Percentiles rank a stretch among this genome's conserved stretches.
Evolutionary conservation across 35 echinoderm and acorn worm species (phyloP).

Genomic region (Patiria miniata): DNA sequence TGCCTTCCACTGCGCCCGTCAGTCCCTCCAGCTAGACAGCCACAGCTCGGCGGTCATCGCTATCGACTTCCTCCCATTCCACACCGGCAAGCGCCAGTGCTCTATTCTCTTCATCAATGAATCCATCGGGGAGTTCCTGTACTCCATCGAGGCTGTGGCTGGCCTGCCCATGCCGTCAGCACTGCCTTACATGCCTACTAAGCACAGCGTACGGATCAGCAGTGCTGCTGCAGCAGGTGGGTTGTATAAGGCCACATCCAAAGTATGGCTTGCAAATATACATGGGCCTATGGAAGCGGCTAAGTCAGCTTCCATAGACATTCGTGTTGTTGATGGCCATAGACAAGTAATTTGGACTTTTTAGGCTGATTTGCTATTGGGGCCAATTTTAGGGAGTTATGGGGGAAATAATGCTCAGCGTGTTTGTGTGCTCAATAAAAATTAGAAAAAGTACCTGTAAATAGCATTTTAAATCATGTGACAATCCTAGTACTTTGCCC

Average conservation of each 20-base stretch:
- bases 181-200: constrained; percentile 70
- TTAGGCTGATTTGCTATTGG: no score
- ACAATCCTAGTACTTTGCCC: no score
- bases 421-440: no score
- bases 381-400: no score
- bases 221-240: constrained; percentile 92
- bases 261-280: neutral
- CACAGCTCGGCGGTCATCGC: constrained; percentile 51
- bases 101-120: constrained; percentile 95
- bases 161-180: constrained; percentile 62
- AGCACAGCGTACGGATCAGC: constrained; percentile 87
- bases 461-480: no score
- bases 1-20: constrained; percentile 64
- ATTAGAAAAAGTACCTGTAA: no score
- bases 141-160: constrained; percentile 80
- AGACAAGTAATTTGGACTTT: no score
- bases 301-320: no score
- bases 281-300: no score
- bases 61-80: constrained; percentile 92
- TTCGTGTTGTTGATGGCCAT: no score
- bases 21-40: constrained; percentile 66
- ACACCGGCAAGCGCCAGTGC: constrained; percentile 84
- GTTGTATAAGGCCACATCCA: neutral
- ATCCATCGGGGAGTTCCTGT: constrained; percentile 79
- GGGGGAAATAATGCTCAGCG: no score